Evolutionary conservation across 2,113 vertebrate species (phyloP).

Genomic region (Elaphurus davidianus): DNA sequence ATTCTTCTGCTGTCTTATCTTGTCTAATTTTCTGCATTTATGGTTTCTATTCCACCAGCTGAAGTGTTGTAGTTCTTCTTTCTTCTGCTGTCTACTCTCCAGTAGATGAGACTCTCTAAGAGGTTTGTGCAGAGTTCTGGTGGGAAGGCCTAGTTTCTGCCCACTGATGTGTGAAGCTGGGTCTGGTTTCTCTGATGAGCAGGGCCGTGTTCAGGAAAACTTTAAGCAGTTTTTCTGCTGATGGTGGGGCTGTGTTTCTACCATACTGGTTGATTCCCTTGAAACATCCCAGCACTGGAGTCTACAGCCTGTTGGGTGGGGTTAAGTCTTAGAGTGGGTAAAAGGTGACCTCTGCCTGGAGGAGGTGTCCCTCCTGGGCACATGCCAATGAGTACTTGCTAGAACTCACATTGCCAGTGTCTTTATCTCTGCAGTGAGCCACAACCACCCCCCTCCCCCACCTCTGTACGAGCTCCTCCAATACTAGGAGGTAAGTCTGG

Average conservation of each 20-base stretch:
- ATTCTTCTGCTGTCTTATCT: not conserved
- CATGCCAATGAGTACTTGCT: not conserved
- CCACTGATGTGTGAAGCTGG: not conserved
- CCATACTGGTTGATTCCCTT: not conserved
- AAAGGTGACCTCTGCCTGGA: rapidly evolving
- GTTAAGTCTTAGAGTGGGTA: not conserved
- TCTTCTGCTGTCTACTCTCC: not conserved
- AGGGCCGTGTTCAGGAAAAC: not conserved
- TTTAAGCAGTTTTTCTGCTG: not conserved
- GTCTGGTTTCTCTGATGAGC: not conserved
- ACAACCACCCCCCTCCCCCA: not conserved
- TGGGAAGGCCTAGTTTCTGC: not conserved
- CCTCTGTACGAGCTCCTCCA: not conserved
- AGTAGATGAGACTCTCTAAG: not conserved
- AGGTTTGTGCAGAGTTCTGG: not conserved
- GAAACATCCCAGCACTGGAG: not conserved
- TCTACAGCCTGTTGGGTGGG: not conserved
- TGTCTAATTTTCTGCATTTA: not conserved
- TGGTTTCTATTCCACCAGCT: not conserved
- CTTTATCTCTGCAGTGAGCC: not conserved
- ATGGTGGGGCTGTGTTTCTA: not conserved
- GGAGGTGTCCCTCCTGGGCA: not conserved
- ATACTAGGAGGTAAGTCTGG: not conserved
- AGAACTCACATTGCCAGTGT: not conserved
- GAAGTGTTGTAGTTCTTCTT: not conserved